These are phyloP conservation scores for Drosophila nigrodunni DNA, from an alignment of 1,140 invertebrate species.

Conservation along the genomic window DNA sequence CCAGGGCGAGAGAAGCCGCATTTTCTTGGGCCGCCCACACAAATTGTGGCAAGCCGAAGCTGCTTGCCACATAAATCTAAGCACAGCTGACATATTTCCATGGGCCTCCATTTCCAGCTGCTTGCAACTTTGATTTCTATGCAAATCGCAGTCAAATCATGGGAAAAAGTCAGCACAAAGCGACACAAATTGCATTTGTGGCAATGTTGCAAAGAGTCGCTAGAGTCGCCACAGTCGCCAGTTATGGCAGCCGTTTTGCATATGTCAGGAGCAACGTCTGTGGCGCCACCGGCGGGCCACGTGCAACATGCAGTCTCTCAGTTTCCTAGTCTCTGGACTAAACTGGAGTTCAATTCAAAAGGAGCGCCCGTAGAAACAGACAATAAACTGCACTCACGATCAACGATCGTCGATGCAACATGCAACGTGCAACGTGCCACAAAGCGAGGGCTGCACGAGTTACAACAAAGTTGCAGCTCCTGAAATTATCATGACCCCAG, in stretches of 20 bases:
- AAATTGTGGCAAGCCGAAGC: constrained; percentile 11
- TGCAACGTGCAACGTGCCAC: too few species aligned
- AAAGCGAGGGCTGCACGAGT: constrained; percentile 52
- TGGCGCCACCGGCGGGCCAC: constrained; percentile 48
- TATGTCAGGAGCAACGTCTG: constrained; percentile 42
- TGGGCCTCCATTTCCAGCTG: constrained; percentile 40
- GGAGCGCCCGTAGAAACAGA: constrained; percentile 46
- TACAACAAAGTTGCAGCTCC: constrained; percentile 74
- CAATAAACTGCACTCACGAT: constrained; percentile 56
- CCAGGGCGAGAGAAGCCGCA: constrained; percentile 9
- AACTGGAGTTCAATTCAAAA: constrained; percentile 43
- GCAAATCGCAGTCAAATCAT: constrained; percentile 69
- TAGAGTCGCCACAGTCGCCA: constrained; percentile 21
- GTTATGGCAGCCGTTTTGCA: constrained; percentile 48
- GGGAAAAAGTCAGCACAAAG: constrained; percentile 36
- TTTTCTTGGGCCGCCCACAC: constrained; percentile 50
- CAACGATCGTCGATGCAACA: constrained; percentile 1
- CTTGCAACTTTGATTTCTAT: constrained; percentile 71
- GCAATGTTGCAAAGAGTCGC: constrained; percentile 14
- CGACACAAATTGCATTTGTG: constrained; percentile 56
- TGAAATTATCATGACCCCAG: constrained; percentile 80
- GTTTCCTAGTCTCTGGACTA: background rate
- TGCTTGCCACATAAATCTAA: constrained; percentile 65
- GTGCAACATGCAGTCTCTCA: constrained; percentile 21
- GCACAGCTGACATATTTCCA: constrained; percentile 55